Evolutionary conservation across 2,797 vertebrate genomes (phyloP), one percentile per base, ranked within the genome.

Genomic region (Tragopan temminckii): DNA sequence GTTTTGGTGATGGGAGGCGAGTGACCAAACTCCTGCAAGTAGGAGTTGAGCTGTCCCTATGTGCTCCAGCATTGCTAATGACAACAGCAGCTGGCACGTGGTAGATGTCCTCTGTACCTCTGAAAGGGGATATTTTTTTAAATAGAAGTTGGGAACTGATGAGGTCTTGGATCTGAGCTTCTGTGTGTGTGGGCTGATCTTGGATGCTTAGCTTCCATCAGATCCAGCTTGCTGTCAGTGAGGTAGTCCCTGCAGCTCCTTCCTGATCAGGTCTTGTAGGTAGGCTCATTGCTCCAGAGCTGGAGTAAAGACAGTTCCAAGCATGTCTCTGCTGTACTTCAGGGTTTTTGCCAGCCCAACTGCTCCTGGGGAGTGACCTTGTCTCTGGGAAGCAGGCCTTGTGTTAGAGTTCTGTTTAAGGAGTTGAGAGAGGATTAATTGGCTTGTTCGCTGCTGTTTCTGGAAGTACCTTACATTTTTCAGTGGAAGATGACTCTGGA

Each of bases 391-490:
- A 95, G 92, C 84, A 94, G 90, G 94, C 92, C 95, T 95, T 95
- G 85, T 72, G 2, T 94, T 95, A 89, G 85, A 96, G 94, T 85
- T 87, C 93, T 93, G 93, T 95, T 89, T 95, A 95, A 95, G 87
- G 85, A 95, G 80, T 88, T 91, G 93, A 92, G 94, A 92, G 93
- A 96, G 90, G 95, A 95, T 97, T 97, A 95, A 95, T 96, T 95
- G 93, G 82, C 84, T 93, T 91, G 85, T 77, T 96, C 87, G n/a
- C 92, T 85, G 93, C 89, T 89, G 87, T 95, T 96, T 95, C 94
- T 97, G 94, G 95, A 96, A 94, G 87, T 91, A 70, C 89, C 87
- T 94, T 82, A 91, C 85, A 95, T 96, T 96, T 97, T 96, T 96
- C 95, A 95, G 80, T 46, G 43, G 92, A 94, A 93, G 94, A 93